Percentiles rank a stretch among this genome's conserved stretches.
Conservation (phyloP, 2,888 invertebrate species). For the Amiota communis region DNA sequence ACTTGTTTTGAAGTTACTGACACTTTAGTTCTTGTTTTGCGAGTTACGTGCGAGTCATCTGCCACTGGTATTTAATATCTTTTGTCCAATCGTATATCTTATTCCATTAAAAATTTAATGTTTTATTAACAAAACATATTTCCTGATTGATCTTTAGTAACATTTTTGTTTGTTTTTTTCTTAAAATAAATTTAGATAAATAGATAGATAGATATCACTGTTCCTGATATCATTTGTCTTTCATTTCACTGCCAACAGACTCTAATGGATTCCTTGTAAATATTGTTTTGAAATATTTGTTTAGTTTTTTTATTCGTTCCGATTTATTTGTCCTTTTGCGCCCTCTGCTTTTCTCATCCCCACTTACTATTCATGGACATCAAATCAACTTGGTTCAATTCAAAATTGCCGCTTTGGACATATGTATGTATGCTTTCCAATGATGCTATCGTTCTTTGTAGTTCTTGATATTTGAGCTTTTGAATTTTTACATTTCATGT, state of each 20-base stretch:
- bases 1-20: no score
- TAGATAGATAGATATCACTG: no score
- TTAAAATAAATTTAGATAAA: no score
- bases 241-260: constrained; percentile 50
- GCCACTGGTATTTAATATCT: no score
- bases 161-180: no score
- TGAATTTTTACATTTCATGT: constrained; percentile 1
- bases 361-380: background rate
- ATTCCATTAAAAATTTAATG: no score
- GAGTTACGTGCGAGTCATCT: no score
- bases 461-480: constrained; percentile 32
- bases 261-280: constrained; percentile 53
- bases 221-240: no score
- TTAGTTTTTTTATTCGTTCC: background rate
- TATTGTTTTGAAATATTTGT: constrained; percentile 14
- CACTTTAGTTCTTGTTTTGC: no score
- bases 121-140: no score
- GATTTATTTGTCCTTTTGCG: constrained; percentile 4
- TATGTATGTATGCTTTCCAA: background rate
- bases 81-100: no score
- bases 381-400: constrained; percentile 24
- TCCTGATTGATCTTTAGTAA: no score
- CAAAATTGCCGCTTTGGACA: background rate
- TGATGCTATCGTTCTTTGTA: constrained; percentile 17
- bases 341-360: background rate